Evolutionary conservation across 2,888 invertebrate genomes (phyloP).

Genomic region (Gisinianus flammeolus): DNA sequence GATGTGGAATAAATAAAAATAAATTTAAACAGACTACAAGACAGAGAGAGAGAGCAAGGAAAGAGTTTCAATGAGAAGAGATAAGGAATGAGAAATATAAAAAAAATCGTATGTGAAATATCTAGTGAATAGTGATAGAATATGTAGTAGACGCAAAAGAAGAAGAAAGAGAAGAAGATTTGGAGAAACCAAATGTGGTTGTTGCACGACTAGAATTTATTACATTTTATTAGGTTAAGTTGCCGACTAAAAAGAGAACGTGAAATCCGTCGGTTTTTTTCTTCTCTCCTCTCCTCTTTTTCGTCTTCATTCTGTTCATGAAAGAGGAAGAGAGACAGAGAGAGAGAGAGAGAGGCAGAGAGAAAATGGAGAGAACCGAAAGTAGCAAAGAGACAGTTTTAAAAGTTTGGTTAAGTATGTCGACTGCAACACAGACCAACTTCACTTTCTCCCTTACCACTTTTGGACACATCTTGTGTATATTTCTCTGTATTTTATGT

Average conservation of each 20-base stretch:
- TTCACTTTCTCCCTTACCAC: neutral
- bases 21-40: neutral
- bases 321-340: neutral
- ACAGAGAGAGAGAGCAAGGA: neutral
- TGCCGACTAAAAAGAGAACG: conserved; percentile 6
- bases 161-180: neutral
- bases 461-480: neutral
- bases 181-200: neutral
- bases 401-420: too few relatives aligned
- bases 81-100: too few relatives aligned
- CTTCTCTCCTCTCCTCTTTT: neutral
- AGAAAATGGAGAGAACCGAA: neutral
- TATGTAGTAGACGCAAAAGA: neutral
- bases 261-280: neutral
- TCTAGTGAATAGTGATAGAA: neutral
- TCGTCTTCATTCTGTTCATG: neutral
- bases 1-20: neutral
- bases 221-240: conserved; percentile 37
- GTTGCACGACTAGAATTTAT: conserved; percentile 18
- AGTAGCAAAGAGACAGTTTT: neutral
- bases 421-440: neutral
- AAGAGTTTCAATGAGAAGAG: neutral
- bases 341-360: neutral
- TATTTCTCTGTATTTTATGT: neutral
- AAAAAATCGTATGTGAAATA: neutral